Evolutionary conservation across 1,140 invertebrate species (phyloP), one percentile per base, ranked within the genome.

Genomic region (Popillia japonica): DNA sequence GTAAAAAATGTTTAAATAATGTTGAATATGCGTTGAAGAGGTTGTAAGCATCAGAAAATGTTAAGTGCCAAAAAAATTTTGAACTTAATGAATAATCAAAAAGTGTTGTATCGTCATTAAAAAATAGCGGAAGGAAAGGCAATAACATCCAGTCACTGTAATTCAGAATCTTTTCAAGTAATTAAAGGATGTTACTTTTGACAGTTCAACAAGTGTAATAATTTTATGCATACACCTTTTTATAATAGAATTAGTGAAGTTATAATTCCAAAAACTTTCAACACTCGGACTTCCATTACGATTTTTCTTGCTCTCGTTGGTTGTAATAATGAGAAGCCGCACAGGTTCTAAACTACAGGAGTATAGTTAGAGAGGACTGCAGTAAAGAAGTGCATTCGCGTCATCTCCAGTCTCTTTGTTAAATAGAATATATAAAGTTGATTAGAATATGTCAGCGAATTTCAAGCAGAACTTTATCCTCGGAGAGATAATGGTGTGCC

Each of bases 381-480:
- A 10, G 27, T 17, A 68, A 68, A 14, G 20, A 23, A 23, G 20
- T 22, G 20, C 22, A 34, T 7, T 2, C 6, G 11, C 20, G 20
- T 68, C 27, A 11, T 22, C 61, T 11, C 0, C 6, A 14, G 27
- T 34, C 61, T n/a, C 61, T 68, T 68, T 55, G 48, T 68, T 68
- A 68, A 68, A 68, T 68, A 27, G 61, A 14, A 68, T 9, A 68
- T 68, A 68, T 68, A 34, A 68, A 68, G 61, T 68, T 68, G 22
- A 68, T 68, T 68, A 68, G 61, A 68, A 68, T 68, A 68, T 34
- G 61, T 68, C 61, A 34, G 61, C 61, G 14, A 27, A 68, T 27
- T 68, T 34, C 22, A 9, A 27, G 3, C 61, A 3, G 22, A 22
- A 34, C 20, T 34, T 68, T 27, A 22, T 22, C 10, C 61, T 3